Conservation (phyloP, 1,140 invertebrate genomes). For the Drosophila mauritiana region DNA sequence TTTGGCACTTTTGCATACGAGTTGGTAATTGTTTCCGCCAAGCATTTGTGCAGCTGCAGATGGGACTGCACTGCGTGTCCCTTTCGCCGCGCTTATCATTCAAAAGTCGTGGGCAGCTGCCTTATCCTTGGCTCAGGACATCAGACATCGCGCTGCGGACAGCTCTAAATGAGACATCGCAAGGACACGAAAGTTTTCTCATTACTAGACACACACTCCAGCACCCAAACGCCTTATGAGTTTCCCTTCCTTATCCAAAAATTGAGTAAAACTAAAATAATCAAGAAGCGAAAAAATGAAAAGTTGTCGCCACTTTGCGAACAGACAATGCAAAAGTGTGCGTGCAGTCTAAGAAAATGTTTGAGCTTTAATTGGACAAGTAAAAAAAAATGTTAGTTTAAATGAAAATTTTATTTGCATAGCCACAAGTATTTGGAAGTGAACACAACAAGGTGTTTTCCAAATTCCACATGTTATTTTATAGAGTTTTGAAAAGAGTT, state of each 20-base stretch:
- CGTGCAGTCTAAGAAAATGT: slow-evolving; percentile 15
- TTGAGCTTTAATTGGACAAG: too few relatives aligned
- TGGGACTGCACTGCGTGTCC: slow-evolving; percentile 12
- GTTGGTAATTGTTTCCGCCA: slow-evolving; percentile 79
- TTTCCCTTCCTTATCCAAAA: slow-evolving; percentile 25
- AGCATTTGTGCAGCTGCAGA: slow-evolving; percentile 56
- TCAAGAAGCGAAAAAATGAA: slow-evolving; percentile 33
- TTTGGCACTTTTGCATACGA: slow-evolving; percentile 80
- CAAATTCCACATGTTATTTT: too few relatives aligned
- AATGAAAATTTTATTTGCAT: neutral
- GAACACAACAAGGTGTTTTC: too few relatives aligned
- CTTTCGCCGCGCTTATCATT: slow-evolving; percentile 67
- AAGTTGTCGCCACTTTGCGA: slow-evolving; percentile 38
- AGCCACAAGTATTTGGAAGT: too few relatives aligned
- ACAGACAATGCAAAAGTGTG: slow-evolving; percentile 11
- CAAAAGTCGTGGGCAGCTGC: slow-evolving; percentile 66
- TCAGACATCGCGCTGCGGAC: slow-evolving; percentile 37
- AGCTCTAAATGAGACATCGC: slow-evolving; percentile 75
- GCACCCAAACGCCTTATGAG: slow-evolving; percentile 32
- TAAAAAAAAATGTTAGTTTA: neutral
- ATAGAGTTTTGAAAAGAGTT: too few relatives aligned
- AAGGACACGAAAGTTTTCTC: slow-evolving; percentile 75
- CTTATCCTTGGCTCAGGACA: slow-evolving; percentile 24
- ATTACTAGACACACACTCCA: slow-evolving; percentile 46
- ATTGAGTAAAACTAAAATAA: slow-evolving; percentile 40